phyloP scores from a whole-genome alignment of 2,797 vertebrate species.

The Benthosema pterotum region DNA sequence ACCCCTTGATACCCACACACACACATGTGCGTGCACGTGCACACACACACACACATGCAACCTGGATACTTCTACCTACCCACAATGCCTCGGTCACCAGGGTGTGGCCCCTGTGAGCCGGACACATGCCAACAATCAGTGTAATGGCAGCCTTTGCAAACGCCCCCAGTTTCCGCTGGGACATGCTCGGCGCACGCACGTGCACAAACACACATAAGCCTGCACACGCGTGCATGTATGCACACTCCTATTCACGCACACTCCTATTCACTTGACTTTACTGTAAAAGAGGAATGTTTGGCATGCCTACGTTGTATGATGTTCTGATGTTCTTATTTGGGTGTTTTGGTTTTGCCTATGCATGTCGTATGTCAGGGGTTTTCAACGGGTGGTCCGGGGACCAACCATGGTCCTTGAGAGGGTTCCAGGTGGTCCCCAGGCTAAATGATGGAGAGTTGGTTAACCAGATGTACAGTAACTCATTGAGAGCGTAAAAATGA shows the following conservation, averaged over 20 bases:
- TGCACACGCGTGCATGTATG: too few species aligned
- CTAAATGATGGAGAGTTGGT: too few species aligned
- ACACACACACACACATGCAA: neutral
- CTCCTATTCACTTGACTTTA: neutral
- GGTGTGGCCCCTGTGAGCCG: constrained; percentile 17
- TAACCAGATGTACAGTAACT: too few species aligned
- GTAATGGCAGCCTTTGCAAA: constrained; percentile 29
- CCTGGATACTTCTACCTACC: constrained; percentile 14
- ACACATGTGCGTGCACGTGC: constrained; percentile 13
- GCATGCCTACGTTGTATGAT: too few species aligned
- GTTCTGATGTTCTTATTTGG: neutral
- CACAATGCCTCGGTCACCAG: constrained; percentile 21
- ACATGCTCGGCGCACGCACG: neutral
- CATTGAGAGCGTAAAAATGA: too few species aligned
- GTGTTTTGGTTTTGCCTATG: neutral
- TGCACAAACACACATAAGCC: neutral
- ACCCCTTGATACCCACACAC: neutral
- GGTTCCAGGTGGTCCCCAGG: too few species aligned
- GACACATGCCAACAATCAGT: constrained; percentile 26
- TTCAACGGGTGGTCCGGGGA: too few species aligned
- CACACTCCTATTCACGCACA: neutral
- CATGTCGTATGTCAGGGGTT: too few species aligned
- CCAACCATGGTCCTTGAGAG: too few species aligned
- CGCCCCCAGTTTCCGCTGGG: constrained; percentile 7
- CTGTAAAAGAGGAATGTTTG: too few species aligned